Conservation (phyloP, 2,888 invertebrate species). For the Eumacrocentrus americanus region DNA sequence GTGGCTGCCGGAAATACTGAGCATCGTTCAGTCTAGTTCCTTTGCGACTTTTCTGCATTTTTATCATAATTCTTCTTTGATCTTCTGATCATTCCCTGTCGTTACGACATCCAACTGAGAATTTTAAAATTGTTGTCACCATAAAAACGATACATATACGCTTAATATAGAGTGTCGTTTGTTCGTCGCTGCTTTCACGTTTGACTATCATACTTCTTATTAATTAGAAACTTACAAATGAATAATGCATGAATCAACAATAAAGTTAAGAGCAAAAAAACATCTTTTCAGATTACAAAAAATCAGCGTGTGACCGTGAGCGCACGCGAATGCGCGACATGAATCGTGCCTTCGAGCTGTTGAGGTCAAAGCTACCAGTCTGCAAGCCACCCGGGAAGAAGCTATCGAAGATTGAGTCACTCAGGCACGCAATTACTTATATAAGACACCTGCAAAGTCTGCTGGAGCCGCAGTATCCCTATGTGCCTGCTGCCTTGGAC, state of each 20-base stretch:
- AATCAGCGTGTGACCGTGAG: slow-evolving; percentile 83
- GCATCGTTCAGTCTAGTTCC: slow-evolving; percentile 45
- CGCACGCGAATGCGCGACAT: slow-evolving; percentile 85
- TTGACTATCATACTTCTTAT: not conserved
- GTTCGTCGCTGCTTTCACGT: not conserved
- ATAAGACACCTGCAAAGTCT: slow-evolving; percentile 75
- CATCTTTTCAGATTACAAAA: slow-evolving; percentile 73
- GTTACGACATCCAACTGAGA: too few relatives aligned
- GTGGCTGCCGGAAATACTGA: slow-evolving; percentile 41
- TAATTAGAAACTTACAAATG: too few relatives aligned
- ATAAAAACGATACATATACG: not conserved
- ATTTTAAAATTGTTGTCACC: not conserved
- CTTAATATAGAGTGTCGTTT: not conserved
- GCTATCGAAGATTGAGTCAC: slow-evolving; percentile 83
- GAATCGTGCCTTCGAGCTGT: slow-evolving; percentile 80
- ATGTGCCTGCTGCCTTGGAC: slow-evolving; percentile 44
- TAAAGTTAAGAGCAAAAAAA: not conserved
- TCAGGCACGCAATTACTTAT: slow-evolving; percentile 80
- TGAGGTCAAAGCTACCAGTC: slow-evolving; percentile 76
- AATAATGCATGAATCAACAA: too few relatives aligned
- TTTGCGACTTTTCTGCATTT: slow-evolving; percentile 28
- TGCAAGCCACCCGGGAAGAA: slow-evolving; percentile 85
- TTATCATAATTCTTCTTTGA: too few relatives aligned
- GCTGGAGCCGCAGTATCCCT: slow-evolving; percentile 59
- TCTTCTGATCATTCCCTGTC: too few relatives aligned